Base-by-base conservation (phyloP, 1,140 invertebrate genomes). In the Notospermus geniculatus region DNA sequence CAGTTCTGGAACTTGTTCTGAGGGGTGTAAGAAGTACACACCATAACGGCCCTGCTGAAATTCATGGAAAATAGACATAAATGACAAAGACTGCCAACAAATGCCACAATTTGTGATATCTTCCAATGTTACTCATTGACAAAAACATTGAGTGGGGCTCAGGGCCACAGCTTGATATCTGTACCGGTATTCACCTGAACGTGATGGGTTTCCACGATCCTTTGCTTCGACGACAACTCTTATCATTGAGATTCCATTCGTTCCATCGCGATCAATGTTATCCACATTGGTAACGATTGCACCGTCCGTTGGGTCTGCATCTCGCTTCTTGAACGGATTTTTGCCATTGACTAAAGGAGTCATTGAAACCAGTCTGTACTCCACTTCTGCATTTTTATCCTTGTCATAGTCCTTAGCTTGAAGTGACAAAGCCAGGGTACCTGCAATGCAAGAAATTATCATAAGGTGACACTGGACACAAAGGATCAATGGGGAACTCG, bases 131-230 rank as follows among this genome's bases (percentile, higher is more conserved):
- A n/a, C n/a, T n/a, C n/a, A n/a, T n/a, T n/a, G n/a, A n/a, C n/a
- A n/a, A n/a, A n/a, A n/a, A n/a, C n/a, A n/a, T n/a, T n/a, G n/a
- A n/a, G n/a, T n/a, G n/a, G n/a, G n/a, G n/a, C n/a, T n/a, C n/a
- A n/a, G n/a, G n/a, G n/a, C n/a, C n/a, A n/a, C n/a, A n/a, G n/a
- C n/a, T n/a, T n/a, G n/a, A n/a, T n/a, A n/a, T n/a, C n/a, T n/a
- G n/a, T n/a, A n/a, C n/a, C n/a, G n/a, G 4, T 50, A 50, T n/a
- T 50, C n/a, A 23, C 46, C n/a, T 5, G 5, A 7, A n/a, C 46
- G 19, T 5, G 46, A 50, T 50, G 46, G 46, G n/a, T 19, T 50
- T n/a, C 46, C 46, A 7, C 46, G n/a, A 50, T 50, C 46, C 25
- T 19, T 50, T 4, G 46, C 46, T 50, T 50, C 19, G 9, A 50